Percentiles rank a stretch among this genome's conserved stretches.
Conservation (phyloP, 1,140 invertebrate species). For the Neodiprion pinetum region DNA sequence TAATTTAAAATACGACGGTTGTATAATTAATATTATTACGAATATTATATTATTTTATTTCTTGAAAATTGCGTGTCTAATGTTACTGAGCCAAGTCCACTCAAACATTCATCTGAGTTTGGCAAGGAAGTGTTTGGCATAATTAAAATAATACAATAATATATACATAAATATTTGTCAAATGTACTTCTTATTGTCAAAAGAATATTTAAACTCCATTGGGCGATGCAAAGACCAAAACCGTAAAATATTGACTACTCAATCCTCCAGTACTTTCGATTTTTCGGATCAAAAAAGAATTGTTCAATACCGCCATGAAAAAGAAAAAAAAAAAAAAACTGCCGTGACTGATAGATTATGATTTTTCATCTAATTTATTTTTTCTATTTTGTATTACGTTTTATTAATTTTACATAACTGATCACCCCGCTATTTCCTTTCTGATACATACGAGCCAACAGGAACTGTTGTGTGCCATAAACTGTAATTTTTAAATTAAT, state of each 20-base stretch:
- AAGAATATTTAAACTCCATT: too few species aligned
- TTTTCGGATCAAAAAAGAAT: too few species aligned
- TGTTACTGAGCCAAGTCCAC: not conserved
- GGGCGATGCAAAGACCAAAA: too few species aligned
- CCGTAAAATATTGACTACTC: too few species aligned
- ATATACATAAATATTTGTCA: not conserved
- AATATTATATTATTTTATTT: not conserved
- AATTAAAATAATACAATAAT: not conserved
- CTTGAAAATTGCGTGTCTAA: not conserved
- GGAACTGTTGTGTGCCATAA: not conserved
- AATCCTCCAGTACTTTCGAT: too few species aligned
- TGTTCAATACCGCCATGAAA: too few species aligned
- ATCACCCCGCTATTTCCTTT: not conserved
- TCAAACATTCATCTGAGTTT: not conserved
- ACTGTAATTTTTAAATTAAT: too few species aligned
- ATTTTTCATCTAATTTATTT: not conserved
- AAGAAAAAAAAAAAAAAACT: not conserved
- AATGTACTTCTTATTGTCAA: not conserved
- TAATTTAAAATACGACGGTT: not conserved
- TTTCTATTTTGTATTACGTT: not conserved
- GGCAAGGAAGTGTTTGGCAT: not conserved
- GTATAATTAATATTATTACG: conserved; percentile 2
- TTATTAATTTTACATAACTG: not conserved
- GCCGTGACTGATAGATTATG: not conserved
- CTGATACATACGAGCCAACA: not conserved